Conservation (phyloP, 2,888 invertebrate genomes). For the Oscheius onirici region DNA sequence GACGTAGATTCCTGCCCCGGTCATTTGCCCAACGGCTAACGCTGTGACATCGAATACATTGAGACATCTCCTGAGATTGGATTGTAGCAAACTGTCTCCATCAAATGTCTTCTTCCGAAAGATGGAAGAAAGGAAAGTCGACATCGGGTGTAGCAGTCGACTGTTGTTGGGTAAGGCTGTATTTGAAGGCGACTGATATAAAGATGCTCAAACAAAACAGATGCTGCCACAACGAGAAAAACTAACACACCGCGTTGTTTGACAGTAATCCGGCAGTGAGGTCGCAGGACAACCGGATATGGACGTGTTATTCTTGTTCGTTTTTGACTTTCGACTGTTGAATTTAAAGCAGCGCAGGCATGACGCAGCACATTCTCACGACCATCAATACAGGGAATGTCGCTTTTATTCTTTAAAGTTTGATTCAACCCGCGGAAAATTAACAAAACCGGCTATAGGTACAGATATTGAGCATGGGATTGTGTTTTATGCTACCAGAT, state of each 20-base stretch:
- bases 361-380: no score
- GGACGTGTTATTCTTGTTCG: not conserved
- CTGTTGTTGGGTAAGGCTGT: no score
- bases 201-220: conserved; percentile 21
- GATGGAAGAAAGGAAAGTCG: conserved; percentile 11
- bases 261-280: conserved; percentile 18
- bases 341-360: no score
- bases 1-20: conserved; percentile 53
- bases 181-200: not conserved
- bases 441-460: not conserved
- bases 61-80: conserved; percentile 45
- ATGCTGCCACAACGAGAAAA: not conserved
- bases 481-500: conserved; percentile 13
- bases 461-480: conserved; percentile 1
- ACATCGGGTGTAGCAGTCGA: no score
- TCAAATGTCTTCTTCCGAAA: conserved; percentile 28
- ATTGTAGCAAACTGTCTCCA: conserved; percentile 31
- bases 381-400: not conserved
- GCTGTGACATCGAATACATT: conserved; percentile 46
- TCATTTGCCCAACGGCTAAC: conserved; percentile 52
- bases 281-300: conserved; percentile 16
- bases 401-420: not conserved
- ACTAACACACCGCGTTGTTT: conserved; percentile 5
- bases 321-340: no score
- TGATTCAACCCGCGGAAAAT: not conserved